phyloP scores from a whole-genome alignment of 1,140 invertebrate species.

The Megathymus violae region DNA sequence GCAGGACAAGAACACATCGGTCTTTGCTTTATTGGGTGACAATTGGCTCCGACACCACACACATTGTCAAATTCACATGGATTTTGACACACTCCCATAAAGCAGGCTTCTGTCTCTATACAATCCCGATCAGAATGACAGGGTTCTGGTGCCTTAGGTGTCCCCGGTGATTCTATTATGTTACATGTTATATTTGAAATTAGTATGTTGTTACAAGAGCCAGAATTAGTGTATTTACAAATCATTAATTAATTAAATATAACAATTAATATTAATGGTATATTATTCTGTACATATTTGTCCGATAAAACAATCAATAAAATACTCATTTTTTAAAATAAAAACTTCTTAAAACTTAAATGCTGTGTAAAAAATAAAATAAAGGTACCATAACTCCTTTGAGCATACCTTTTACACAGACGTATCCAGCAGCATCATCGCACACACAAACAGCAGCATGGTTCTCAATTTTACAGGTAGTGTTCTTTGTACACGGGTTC shows the following conservation, averaged over 20 bases:
- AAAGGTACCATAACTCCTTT: constrained; percentile 43
- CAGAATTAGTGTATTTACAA: constrained; percentile 63
- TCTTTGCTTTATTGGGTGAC: constrained; percentile 89
- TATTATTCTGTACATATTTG: constrained; percentile 59
- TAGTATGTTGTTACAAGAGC: constrained; percentile 63
- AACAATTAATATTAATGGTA: constrained; percentile 29
- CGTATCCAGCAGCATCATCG: constrained; percentile 66
- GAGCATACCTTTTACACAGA: constrained; percentile 82
- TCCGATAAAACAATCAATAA: constrained; percentile 73
- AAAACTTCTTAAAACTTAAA: constrained; percentile 27
- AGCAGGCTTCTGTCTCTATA: constrained; percentile 89
- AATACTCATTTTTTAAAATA: constrained; percentile 1
- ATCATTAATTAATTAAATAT: constrained; percentile 38
- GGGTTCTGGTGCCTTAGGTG: constrained; percentile 87
- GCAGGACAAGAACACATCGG: constrained; percentile 91
- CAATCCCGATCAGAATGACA: constrained; percentile 90
- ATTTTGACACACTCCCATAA: constrained; percentile 89
- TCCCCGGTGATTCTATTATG: constrained; percentile 87
- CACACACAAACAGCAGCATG: constrained; percentile 89
- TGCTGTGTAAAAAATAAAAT: constrained; percentile 41
- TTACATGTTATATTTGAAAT: constrained; percentile 78
- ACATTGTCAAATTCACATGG: constrained; percentile 89
- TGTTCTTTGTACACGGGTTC: constrained; percentile 87
- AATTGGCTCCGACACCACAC: constrained; percentile 88
- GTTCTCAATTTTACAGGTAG: constrained; percentile 88